Evolutionary conservation across 2,888 invertebrate genomes (phyloP).

Genomic region (Platycnemis pennipes): DNA sequence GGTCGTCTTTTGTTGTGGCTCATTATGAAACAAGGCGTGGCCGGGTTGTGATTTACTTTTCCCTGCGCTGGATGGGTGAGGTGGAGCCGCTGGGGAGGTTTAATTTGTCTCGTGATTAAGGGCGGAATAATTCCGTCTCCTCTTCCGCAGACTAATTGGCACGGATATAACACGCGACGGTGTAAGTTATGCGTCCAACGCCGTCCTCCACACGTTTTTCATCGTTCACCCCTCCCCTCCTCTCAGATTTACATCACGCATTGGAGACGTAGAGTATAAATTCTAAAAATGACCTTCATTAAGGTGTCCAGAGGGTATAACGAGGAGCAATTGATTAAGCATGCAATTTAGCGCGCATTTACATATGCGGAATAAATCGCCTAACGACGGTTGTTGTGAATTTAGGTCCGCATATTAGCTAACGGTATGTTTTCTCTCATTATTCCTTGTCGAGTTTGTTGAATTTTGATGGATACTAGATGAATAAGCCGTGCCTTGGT

Average conservation of each 20-base stretch:
- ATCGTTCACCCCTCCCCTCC: not conserved
- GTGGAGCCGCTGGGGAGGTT: not conserved
- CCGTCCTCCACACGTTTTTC: not conserved
- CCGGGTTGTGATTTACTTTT: not conserved
- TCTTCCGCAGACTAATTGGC: conserved; percentile 28
- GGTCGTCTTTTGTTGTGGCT: conserved; percentile 49
- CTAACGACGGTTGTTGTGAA: too few species aligned
- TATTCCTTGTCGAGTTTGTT: too few species aligned
- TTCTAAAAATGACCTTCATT: not conserved
- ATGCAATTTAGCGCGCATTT: too few species aligned
- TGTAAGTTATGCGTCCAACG: not conserved
- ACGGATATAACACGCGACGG: not conserved
- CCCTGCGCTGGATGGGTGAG: not conserved
- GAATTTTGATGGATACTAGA: too few species aligned
- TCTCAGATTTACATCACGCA: not conserved
- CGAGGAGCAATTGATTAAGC: not conserved
- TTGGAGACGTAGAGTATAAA: not conserved
- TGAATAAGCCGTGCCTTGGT: too few species aligned
- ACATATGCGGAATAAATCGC: too few species aligned
- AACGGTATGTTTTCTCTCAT: too few species aligned
- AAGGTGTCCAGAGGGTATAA: not conserved
- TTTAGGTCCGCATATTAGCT: too few species aligned
- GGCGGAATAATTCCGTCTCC: conserved; percentile 41
- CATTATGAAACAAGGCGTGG: conserved; percentile 50
- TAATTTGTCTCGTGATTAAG: conserved; percentile 32